Percentiles rank a stretch among this genome's conserved stretches.
Conservation (phyloP, 2,888 invertebrate genomes). For the Sepiola atlantica region DNA sequence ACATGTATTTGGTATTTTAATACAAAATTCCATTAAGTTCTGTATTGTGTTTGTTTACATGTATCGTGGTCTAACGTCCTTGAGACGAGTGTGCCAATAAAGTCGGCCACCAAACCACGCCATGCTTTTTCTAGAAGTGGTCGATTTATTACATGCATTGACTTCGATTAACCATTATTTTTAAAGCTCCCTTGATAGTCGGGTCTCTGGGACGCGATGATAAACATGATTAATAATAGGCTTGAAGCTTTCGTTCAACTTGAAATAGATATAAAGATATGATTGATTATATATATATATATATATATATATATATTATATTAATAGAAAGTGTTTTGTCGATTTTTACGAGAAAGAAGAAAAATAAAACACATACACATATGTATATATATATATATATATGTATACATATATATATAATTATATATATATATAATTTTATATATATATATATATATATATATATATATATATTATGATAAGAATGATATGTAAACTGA, state of each 20-base stretch:
- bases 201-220: not conserved
- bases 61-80: not conserved
- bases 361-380: not conserved
- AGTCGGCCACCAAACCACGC: not conserved
- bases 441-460: not conserved
- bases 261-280: not conserved
- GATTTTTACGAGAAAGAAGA: not conserved
- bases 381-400: not conserved
- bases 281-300: not conserved
- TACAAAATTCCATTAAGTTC: too few relatives aligned
- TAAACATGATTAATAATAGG: not conserved
- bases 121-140: not conserved
- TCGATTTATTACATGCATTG: too few relatives aligned
- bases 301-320: not conserved
- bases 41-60: not conserved
- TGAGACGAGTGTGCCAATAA: not conserved
- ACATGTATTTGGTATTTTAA: too few relatives aligned
- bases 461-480: not conserved
- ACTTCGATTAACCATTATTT: not conserved
- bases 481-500: too few relatives aligned
- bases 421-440: not conserved
- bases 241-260: not conserved
- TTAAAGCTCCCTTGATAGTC: not conserved
- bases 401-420: not conserved
- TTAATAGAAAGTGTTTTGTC: too few relatives aligned